phyloP scores from a whole-genome alignment of 2,113 vertebrate species.

The Ophiodon elongatus region DNA sequence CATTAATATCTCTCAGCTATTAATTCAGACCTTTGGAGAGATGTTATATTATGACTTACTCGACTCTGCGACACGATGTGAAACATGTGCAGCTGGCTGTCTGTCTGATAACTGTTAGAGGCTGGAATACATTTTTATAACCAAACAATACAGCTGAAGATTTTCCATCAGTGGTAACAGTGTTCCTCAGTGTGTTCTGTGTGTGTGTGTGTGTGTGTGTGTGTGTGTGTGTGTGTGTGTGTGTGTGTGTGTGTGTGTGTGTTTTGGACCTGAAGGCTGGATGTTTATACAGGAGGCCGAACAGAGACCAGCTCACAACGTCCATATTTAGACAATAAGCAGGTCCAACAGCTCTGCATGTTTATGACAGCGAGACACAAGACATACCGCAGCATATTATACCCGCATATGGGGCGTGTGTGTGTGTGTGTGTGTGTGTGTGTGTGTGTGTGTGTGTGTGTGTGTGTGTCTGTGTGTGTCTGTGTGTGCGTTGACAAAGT shows the following conservation, averaged over 20 bases:
- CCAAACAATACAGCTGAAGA: conserved; percentile 10
- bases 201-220: conserved; percentile 36
- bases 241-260: conserved; percentile 32
- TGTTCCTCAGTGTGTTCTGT: not conserved
- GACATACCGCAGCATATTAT: conserved; percentile 48
- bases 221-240: conserved; percentile 4
- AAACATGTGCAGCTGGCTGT: conserved; percentile 6
- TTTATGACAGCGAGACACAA: conserved; percentile 56
- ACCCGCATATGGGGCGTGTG: conserved; percentile 59
- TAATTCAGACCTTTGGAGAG: not conserved
- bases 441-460: conserved; percentile 27
- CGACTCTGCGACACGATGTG: not conserved
- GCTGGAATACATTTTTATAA: conserved; percentile 1
- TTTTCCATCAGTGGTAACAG: conserved; percentile 30
- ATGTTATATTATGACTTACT: not conserved
- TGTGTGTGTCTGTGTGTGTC: conserved; percentile 32
- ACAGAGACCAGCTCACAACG: conserved; percentile 54
- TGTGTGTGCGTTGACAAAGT: conserved; percentile 7
- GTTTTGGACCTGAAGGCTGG: conserved; percentile 24
- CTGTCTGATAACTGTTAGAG: not conserved
- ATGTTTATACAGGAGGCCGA: conserved; percentile 60
- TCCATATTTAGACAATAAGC: conserved; percentile 70
- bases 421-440: conserved; percentile 33
- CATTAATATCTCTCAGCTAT: not conserved
- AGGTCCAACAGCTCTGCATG: conserved; percentile 45